A percentile compares a stretch with the other conserved stretches of the same genome.
These are phyloP conservation scores for Pammene fasciana DNA, from an alignment of 2,888 invertebrate species.

Conservation along the genomic window DNA sequence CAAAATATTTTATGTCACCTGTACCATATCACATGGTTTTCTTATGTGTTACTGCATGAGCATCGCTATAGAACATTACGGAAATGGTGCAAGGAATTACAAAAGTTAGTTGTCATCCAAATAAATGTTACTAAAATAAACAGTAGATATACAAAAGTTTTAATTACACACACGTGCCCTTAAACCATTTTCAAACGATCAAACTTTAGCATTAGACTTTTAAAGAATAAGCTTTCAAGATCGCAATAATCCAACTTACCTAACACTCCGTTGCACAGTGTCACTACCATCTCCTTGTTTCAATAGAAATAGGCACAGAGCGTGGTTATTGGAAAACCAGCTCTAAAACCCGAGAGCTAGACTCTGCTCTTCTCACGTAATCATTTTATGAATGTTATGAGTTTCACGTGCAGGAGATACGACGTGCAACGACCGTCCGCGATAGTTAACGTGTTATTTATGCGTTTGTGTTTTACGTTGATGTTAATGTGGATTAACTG, in stretches of 20 bases:
- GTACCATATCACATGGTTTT: too few relatives aligned
- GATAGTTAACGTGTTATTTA: slow-evolving; percentile 56
- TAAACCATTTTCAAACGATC: slow-evolving; percentile 11
- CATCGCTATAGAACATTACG: too few relatives aligned
- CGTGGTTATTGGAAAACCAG: slow-evolving; percentile 38
- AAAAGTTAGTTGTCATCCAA: too few relatives aligned
- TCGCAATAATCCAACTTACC: slow-evolving; percentile 3
- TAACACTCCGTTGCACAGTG: slow-evolving; percentile 15
- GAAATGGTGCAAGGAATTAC: too few relatives aligned
- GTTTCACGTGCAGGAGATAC: slow-evolving; percentile 63
- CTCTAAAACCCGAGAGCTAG: slow-evolving; percentile 43
- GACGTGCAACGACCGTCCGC: slow-evolving; percentile 53
- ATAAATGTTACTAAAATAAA: too few relatives aligned
- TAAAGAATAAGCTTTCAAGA: slow-evolving; percentile 26
- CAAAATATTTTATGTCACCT: too few relatives aligned
- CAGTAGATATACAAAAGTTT: not conserved
- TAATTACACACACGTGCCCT: not conserved
- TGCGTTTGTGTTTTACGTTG: slow-evolving; percentile 48
- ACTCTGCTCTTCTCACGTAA: slow-evolving; percentile 65
- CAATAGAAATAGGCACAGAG: slow-evolving; percentile 29
- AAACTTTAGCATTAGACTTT: slow-evolving; percentile 19
- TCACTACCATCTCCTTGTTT: not conserved
- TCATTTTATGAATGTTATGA: slow-evolving; percentile 72
- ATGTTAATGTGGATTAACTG: slow-evolving; percentile 43
- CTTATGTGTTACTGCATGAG: too few relatives aligned